Base-by-base conservation (phyloP, 1,140 invertebrate species). In the Harlomillsia oculata region DNA sequence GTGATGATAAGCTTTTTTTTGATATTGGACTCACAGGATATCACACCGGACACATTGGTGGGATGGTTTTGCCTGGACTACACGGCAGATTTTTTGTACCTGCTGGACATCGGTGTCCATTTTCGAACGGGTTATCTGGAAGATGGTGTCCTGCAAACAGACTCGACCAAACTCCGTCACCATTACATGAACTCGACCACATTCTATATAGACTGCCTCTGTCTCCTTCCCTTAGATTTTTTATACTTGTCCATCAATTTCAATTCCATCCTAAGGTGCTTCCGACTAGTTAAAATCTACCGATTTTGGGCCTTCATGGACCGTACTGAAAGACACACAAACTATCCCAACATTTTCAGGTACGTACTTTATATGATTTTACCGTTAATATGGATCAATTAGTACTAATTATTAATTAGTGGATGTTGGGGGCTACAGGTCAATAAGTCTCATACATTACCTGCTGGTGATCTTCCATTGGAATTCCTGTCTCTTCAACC, bases 161-260 rank as follows among this genome's bases (percentile, higher is more conserved):
- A 97, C 74, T 80, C 89, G 21, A 81, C 82, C 3, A 96, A 96
- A 73, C 74, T 98, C 54, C 80, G 93, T 48, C 85, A 91, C 66
- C 92, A 97, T 73, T 98, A 99, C 74, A 95, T 96, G 85, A 97
- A 97, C 77, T 94, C 91, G 62, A 97, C 93, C 49, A 91, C 87
- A 41, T 98, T 98, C 78, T 97, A 99, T 79, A 91, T 97, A 72
- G 95, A 98, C 79, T 95, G 90, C 75, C 79, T 98, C 70, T 97
- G 93, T 78, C 80, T 97, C 69, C 76, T 98, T 69, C 95, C 95
- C 59, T 78, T 98, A 69, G 95, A 98, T 78, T 95, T 96, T 77
- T 83, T 98, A 66, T 98, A 98, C 75, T 78, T 98, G 67, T 97
- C 93, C 69, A 91, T 97, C 72, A 92, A 90, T 64, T 97, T 94